Evolutionary conservation across 2,888 invertebrate species (phyloP), one percentile per base, ranked within the genome.

Genomic region (Drosophila macrothrix): DNA sequence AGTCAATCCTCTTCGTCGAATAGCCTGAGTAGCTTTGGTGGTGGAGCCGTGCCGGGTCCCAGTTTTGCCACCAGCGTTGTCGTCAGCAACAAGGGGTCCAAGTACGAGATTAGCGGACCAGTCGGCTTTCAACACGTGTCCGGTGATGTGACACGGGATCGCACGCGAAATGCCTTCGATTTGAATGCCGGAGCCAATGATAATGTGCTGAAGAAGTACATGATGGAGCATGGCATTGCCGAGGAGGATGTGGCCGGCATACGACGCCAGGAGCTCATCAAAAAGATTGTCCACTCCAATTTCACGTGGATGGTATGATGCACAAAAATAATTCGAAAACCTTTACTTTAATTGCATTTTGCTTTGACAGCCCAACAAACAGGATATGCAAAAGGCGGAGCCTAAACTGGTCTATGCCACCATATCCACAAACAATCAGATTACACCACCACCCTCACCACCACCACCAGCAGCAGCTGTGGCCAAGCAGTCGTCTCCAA

Each of bases 141-240:
- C 3, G 92, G 92, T 0, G 92, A 92, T 67, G 88, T 92, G 58
- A 91, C 91, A 0, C 78, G 92, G 4, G 92, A 92, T 71, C 86
- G 91, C 46, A 92, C 92, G 0, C 84, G 90, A 31, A 92, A 92
- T 55, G 91, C 92, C 1, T 92, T 92, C 37, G 92, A 92, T 46
- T 66, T 92, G 31, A 84, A 61, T 28, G 74, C 80, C 1, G 77
- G 79, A 3, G 33, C 69, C 46, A 91, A 83, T 46, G 92, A 92
- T 41, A 92, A 92, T 63, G 90, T 87, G 3, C 59, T 92, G 14
- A 86, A 85, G 55, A 92, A 92, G 67, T 92, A 92, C 55, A 89
- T 92, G 90, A 90, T 92, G 59, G 92, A 92, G 72, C 84, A 80
- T 3, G 90, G 90, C 19, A 92, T 92, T 2, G 73, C 79, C 3